Conservation (phyloP, 2,888 invertebrate species). For the Apoda limacodes region DNA sequence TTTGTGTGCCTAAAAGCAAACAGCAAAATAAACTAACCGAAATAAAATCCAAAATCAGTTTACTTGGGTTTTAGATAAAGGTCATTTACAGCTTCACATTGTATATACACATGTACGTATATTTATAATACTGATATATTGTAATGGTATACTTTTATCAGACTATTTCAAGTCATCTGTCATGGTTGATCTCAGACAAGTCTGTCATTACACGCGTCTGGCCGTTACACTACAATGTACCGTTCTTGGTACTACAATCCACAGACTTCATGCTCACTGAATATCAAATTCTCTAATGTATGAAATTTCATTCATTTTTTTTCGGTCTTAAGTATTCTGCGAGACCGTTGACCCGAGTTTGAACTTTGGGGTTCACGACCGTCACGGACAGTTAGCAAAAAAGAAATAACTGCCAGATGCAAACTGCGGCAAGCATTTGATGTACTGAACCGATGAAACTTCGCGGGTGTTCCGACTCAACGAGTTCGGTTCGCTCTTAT, state of each 20-base stretch:
- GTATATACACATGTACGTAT: no score
- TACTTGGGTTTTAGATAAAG: no score
- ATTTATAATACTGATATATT: no score
- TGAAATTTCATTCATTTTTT: conserved; percentile 44
- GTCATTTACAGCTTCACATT: no score
- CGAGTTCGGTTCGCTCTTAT: not conserved
- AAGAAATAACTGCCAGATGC: conserved; percentile 31
- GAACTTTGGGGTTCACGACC: conserved; percentile 43
- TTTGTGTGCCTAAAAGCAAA: no score
- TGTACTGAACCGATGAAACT: conserved; percentile 19
- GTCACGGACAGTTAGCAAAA: conserved; percentile 36
- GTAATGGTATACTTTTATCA: no score
- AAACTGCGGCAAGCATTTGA: conserved; percentile 28
- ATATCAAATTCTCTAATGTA: conserved; percentile 35
- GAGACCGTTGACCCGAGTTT: conserved; percentile 33
- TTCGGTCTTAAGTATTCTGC: conserved; percentile 20
- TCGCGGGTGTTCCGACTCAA: conserved; percentile 20
- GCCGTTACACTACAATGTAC: conserved; percentile 14
- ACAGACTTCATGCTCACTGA: conserved; percentile 34
- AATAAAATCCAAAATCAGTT: no score
- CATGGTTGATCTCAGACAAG: not conserved
- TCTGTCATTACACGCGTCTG: conserved; percentile 4
- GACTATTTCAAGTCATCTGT: no score
- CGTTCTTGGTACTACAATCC: conserved; percentile 4
- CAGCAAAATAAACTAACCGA: no score